Conservation (phyloP, 1,140 invertebrate genomes). For the Ips typographus region DNA sequence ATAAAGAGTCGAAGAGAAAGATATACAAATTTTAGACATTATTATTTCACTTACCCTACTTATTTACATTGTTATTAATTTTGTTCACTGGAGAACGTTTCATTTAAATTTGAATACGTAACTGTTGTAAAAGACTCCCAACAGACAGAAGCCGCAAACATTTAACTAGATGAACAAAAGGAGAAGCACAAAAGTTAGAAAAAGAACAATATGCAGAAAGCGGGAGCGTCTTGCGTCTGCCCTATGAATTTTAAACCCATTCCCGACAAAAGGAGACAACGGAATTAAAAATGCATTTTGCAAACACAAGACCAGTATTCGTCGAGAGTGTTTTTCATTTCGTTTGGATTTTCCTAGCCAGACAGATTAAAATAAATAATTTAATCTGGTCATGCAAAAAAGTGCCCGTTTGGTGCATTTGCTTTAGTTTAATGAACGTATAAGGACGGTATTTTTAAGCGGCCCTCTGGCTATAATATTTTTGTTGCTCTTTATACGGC, state of each 20-base stretch:
- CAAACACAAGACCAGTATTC: constrained; percentile 4
- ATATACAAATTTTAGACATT: no score
- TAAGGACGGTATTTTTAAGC: not conserved
- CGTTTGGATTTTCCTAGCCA: constrained; percentile 1
- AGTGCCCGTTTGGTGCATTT: not conserved
- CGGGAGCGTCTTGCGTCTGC: not conserved
- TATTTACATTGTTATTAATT: no score
- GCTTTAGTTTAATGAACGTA: not conserved
- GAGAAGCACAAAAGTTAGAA: not conserved
- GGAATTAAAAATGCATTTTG: constrained; percentile 4
- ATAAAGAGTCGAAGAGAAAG: no score
- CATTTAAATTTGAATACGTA: no score
- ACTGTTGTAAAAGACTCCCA: no score
- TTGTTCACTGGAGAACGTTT: no score
- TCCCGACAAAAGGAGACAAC: constrained; percentile 1
- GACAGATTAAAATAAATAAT: constrained; percentile 6
- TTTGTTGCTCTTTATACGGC: not conserved
- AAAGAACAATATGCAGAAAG: constrained; percentile 1
- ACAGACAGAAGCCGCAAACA: no score
- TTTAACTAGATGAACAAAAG: no score
- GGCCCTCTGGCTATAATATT: not conserved
- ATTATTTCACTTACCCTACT: no score
- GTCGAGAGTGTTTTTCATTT: not conserved
- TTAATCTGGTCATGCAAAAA: not conserved
- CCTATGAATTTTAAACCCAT: constrained; percentile 1